Evolutionary conservation across 1,140 invertebrate genomes (phyloP), one percentile per base, ranked within the genome.

Genomic region (Drosophila nebulosa): DNA sequence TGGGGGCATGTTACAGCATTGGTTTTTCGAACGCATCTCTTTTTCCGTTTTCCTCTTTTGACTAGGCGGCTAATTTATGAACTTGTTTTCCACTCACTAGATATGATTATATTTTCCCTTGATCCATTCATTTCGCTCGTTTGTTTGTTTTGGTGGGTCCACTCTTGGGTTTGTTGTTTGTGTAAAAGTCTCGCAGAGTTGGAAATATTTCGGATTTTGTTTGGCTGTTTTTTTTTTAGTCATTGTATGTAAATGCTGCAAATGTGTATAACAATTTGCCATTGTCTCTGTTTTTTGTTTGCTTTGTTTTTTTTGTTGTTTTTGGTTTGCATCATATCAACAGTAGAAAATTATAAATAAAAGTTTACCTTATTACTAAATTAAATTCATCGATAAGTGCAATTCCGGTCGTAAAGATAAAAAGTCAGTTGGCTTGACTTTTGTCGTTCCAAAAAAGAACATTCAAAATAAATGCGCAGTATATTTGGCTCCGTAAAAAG

Each of bases 151-250:
- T 30, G 7, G 6, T 6, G 39, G 39, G 51, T 85, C 65, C 65
- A 80, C 72, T 73, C 73, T 85, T 73, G 32, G 64, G 55, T 32
- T 46, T 27, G 26, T 57, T 55, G n/a, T n/a, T n/a, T n/a, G 59
- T 78, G 78, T 81, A 42, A 78, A 46, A 71, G 74, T 69, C 55
- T 67, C 10, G 58, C 22, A 52, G 22, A n/a, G 62, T 88, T 88
- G 72, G 71, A 86, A 86, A 89, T 85, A 75, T 88, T 85, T 88
- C 56, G 50, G 50, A 56, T 70, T 76, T 76, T n/a, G n/a, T n/a
- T n/a, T n/a, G n/a, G n/a, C n/a, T n/a, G n/a, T 75, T 55, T 65
- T 21, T 26, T 36, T 10, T 53, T 7, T 53, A 21, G 6, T 36
- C 74, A 88, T 86, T 86, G 78, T 86, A 86, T 88, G 83, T 55